Base-by-base conservation (phyloP, 2,797 vertebrate genomes). In the Enoplosus armatus region DNA sequence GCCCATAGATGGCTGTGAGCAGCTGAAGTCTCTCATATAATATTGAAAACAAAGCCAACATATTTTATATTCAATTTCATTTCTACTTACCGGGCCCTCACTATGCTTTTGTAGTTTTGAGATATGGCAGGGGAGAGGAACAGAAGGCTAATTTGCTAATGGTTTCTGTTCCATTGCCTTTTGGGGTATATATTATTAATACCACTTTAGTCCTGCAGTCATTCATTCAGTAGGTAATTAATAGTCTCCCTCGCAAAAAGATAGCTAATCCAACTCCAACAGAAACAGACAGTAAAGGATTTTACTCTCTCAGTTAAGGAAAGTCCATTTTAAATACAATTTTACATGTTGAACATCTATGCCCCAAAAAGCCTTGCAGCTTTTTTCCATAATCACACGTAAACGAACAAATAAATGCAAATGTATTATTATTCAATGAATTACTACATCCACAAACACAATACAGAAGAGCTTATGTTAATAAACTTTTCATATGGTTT, bases 181-280 rank as follows among this genome's bases (percentile, higher is more conserved):
- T 82, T 62, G 75, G 71, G 69, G 74, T 79, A 76, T 80, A 70
- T 79, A 75, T 83, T 80, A 76, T 86, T 83, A 87, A 87, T 86
- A 84, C 61, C 22, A 75, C 69, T 87, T 73, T 58, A 87, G 67
- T 83, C 47, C 56, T 63, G 68, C 54, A 62, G 53, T 80, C 64
- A 83, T 77, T 85, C 55, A 84, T 80, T 79, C n/a, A 55, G 43
- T 55, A 48, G 64, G 85, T 83, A 84, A 89, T 85, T 70, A 77
- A 86, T 70, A 75, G 69, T 67, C 59, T 82, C 73, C 5, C 48
- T n/a, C 53, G 47, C 24, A 81, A 67, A 83, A 67, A 6, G 29
- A 79, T 11, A 27, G 22, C 35, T 85, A 75, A 90, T 81, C 51
- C 50, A 78, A 60, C 15, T 67, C 45, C n/a, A 76, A 55, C 24